phyloP scores from a whole-genome alignment of 35 echinoderm and acorn worm genomes.

The Heliocidaris erythrogramma region DNA sequence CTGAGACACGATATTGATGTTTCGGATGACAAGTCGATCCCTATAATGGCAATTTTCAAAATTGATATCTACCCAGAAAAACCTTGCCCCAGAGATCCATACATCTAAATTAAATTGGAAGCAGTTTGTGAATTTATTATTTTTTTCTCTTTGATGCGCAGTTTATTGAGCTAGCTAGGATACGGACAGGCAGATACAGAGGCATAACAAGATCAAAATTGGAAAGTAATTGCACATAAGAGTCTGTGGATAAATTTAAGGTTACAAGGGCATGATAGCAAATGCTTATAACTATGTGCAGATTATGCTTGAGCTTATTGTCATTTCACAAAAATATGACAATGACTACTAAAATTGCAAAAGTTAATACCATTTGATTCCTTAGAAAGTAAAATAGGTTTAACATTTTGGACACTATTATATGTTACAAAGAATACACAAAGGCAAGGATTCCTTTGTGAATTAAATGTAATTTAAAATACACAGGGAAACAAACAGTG shows the following conservation, averaged over 20 bases:
- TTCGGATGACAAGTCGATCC: not conserved
- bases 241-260: not conserved
- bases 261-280: not conserved
- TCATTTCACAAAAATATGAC: too few relatives aligned
- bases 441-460: too few relatives aligned
- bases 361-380: too few relatives aligned
- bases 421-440: too few relatives aligned
- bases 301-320: not conserved
- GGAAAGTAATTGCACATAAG: not conserved
- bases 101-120: constrained; percentile 7
- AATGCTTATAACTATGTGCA: not conserved
- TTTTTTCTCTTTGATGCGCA: not conserved
- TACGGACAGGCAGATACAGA: not conserved
- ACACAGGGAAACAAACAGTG: too few relatives aligned
- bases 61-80: not conserved
- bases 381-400: too few relatives aligned
- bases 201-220: not conserved
- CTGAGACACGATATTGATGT: not conserved
- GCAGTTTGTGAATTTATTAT: not conserved
- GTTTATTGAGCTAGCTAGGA: not conserved
- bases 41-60: not conserved
- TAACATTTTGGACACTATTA: too few relatives aligned
- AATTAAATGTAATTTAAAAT: too few relatives aligned
- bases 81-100: not conserved
- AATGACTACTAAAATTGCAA: too few relatives aligned